These are phyloP conservation scores for Liposcelis brunnea DNA, from an alignment of 2,888 invertebrate genomes.

Conservation along the genomic window DNA sequence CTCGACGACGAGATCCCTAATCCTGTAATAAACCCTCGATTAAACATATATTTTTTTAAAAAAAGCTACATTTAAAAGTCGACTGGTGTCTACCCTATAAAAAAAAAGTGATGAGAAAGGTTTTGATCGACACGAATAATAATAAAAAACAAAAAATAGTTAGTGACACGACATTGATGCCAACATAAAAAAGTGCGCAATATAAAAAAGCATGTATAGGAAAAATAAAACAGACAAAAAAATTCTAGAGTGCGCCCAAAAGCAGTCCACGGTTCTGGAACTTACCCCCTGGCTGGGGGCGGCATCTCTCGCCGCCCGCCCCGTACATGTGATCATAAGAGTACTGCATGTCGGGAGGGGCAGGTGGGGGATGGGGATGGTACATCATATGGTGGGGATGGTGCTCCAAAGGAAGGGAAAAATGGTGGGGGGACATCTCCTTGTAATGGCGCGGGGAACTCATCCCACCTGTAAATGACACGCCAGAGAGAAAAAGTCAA, in stretches of 20 bases:
- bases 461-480: constrained; percentile 38
- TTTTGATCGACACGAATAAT: constrained; percentile 4
- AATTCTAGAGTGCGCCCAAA: not conserved
- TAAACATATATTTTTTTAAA: too few species aligned
- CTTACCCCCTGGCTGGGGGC: not conserved
- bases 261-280: not conserved
- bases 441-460: constrained; percentile 28
- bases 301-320: not conserved
- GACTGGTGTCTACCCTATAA: constrained; percentile 3
- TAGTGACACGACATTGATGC: constrained; percentile 5
- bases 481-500: constrained; percentile 10
- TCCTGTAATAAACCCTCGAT: too few species aligned
- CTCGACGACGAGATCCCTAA: too few species aligned
- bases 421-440: constrained; percentile 11
- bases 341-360: constrained; percentile 33
- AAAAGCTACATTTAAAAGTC: constrained; percentile 7
- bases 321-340: constrained; percentile 38
- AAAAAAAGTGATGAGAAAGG: not conserved
- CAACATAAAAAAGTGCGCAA: constrained; percentile 9
- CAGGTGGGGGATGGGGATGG: constrained; percentile 26
- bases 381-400: constrained; percentile 27
- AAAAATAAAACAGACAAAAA: constrained; percentile 2
- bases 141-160: constrained; percentile 8
- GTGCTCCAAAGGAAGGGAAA: constrained; percentile 11
- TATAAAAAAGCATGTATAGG: constrained; percentile 9